phyloP scores from a whole-genome alignment of 2,797 vertebrate species.

The Anguilla pacifica region DNA sequence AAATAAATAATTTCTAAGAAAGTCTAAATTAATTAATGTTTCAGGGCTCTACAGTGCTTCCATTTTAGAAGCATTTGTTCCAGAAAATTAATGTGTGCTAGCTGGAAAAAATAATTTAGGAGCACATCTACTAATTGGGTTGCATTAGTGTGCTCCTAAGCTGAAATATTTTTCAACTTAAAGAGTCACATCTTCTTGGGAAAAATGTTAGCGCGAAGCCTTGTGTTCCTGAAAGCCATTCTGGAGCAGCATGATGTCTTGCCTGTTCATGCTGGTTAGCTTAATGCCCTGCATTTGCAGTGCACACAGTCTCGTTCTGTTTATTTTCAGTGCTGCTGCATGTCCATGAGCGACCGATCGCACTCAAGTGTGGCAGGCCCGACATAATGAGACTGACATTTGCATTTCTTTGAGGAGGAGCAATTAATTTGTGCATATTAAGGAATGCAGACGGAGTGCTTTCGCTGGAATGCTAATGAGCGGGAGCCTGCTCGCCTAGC shows the following conservation, averaged over 20 bases:
- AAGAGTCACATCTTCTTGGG: no score
- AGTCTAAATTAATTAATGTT: no score
- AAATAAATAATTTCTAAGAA: no score
- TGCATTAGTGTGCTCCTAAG: not conserved
- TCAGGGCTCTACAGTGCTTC: no score
- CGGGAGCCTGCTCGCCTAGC: slow-evolving; percentile 35
- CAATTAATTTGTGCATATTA: slow-evolving; percentile 69
- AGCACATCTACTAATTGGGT: no score
- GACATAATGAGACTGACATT: slow-evolving; percentile 48
- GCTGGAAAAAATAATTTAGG: no score
- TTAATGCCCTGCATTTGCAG: not conserved
- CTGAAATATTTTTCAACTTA: not conserved
- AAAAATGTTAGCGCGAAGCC: no score
- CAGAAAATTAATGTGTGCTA: no score
- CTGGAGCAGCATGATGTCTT: not conserved
- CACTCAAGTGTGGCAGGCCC: not conserved
- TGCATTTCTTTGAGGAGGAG: slow-evolving; percentile 62
- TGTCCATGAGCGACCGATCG: not conserved
- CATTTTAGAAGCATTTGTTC: no score
- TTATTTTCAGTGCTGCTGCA: not conserved
- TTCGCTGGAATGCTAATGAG: slow-evolving; percentile 64
- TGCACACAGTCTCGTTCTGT: not conserved
- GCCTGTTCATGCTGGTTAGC: not conserved
- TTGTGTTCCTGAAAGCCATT: not conserved
- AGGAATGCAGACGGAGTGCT: slow-evolving; percentile 62